These are phyloP conservation scores for Lathamus discolor DNA, from an alignment of 2,113 vertebrate species.

Conservation along the genomic window DNA sequence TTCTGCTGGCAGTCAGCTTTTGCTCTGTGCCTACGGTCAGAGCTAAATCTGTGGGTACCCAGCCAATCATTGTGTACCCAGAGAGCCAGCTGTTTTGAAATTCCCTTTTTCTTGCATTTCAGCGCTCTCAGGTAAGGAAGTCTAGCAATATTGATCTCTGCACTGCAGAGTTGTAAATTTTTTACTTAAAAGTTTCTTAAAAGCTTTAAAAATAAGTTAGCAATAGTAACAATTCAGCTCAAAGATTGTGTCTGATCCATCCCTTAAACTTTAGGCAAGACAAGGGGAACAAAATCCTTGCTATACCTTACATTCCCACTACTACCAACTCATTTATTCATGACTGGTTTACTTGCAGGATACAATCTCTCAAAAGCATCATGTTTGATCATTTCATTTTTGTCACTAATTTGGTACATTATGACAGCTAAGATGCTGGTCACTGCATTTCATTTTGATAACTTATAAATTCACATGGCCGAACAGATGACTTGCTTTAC, in stretches of 20 bases:
- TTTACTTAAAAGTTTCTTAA: neutral
- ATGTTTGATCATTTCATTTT: neutral
- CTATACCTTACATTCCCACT: neutral
- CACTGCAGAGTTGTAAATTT: neutral
- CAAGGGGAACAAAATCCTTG: neutral
- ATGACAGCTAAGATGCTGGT: neutral
- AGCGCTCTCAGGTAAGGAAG: neutral
- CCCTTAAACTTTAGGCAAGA: neutral
- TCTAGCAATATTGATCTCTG: neutral
- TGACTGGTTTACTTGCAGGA: neutral
- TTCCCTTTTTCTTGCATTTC: neutral
- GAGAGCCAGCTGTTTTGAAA: neutral
- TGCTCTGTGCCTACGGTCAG: neutral
- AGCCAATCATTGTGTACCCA: neutral
- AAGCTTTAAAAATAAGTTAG: constrained; percentile 6
- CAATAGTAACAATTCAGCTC: neutral
- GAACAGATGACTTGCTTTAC: neutral
- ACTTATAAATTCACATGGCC: neutral
- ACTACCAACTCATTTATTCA: neutral
- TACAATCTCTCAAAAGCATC: neutral
- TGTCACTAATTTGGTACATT: neutral
- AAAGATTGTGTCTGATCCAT: neutral
- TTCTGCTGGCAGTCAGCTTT: neutral
- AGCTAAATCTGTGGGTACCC: neutral
- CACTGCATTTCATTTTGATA: neutral